Conservation (phyloP, 2,888 invertebrate genomes). For the Napeogenes sylphis region DNA sequence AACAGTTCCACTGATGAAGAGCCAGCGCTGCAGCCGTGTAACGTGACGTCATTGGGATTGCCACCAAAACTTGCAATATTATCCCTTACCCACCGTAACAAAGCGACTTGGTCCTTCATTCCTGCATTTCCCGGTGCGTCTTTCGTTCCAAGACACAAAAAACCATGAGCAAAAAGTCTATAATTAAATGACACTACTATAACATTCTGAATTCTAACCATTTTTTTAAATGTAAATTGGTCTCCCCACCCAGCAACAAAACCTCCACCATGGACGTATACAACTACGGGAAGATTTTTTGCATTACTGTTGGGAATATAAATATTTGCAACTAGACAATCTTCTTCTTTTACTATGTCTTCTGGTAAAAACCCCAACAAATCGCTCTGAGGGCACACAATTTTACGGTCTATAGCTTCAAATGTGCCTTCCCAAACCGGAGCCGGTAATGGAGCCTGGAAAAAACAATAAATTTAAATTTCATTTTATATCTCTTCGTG, state of each 20-base stretch:
- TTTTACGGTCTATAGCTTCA: conserved; percentile 31
- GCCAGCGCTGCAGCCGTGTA: conserved; percentile 40
- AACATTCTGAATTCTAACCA: conserved; percentile 37
- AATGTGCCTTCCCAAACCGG: conserved; percentile 34
- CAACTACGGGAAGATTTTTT: conserved; percentile 41
- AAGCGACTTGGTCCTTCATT: conserved; percentile 39
- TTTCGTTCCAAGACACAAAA: conserved; percentile 34
- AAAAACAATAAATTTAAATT: not conserved
- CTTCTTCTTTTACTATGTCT: conserved; percentile 26
- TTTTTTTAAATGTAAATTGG: conserved; percentile 33
- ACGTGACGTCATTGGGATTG: conserved; percentile 38
- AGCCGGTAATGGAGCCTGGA: conserved; percentile 43
- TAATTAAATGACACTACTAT: conserved; percentile 48
- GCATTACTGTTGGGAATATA: conserved; percentile 34
- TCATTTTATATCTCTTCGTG: no score
- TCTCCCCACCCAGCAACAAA: conserved; percentile 51
- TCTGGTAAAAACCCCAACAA: conserved; percentile 6
- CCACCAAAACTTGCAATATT: conserved; percentile 29
- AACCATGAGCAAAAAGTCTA: conserved; percentile 40
- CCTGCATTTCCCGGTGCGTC: conserved; percentile 39
- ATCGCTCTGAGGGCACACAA: conserved; percentile 27
- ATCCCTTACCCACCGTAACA: conserved; percentile 36
- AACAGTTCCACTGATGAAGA: conserved; percentile 34
- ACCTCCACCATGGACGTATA: conserved; percentile 45
- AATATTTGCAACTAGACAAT: conserved; percentile 36